Conservation (phyloP, 2,797 vertebrate species). For the Chaenodraco wilsoni region DNA sequence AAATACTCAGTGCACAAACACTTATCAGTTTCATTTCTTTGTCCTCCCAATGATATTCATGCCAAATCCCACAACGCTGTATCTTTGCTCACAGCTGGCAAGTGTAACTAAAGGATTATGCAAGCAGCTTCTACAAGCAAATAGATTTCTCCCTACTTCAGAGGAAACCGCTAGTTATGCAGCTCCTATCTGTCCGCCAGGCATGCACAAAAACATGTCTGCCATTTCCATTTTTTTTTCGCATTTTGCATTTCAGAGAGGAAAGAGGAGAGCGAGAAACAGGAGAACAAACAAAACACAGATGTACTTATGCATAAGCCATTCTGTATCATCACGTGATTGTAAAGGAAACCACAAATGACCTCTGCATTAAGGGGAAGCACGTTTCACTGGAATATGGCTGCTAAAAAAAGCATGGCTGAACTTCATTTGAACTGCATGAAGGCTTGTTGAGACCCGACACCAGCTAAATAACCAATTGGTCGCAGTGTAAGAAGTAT, state of each 20-base stretch:
- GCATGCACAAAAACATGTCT: constrained; percentile 80
- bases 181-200: constrained; percentile 83
- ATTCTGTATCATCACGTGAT: constrained; percentile 24
- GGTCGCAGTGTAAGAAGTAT: too few species aligned
- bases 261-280: constrained; percentile 23
- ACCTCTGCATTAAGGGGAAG: constrained; percentile 6
- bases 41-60: constrained; percentile 88
- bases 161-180: constrained; percentile 84
- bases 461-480: constrained; percentile 17
- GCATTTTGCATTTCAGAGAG: constrained; percentile 58
- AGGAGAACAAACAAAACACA: constrained; percentile 44
- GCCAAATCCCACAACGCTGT: constrained; percentile 84
- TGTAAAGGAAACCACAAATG: constrained; percentile 14
- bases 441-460: constrained; percentile 30
- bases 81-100: constrained; percentile 96
- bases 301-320: neutral
- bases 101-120: constrained; percentile 95
- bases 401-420: constrained; percentile 18
- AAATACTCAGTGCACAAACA: constrained; percentile 80
- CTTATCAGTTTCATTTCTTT: constrained; percentile 89
- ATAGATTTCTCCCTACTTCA: constrained; percentile 89
- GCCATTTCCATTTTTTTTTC: constrained; percentile 56
- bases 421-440: constrained; percentile 39
- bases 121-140: constrained; percentile 88
- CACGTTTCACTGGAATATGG: constrained; percentile 19